These are phyloP conservation scores for Polydesmus complanatus DNA, from an alignment of 2,888 invertebrate genomes.

Conservation along the genomic window DNA sequence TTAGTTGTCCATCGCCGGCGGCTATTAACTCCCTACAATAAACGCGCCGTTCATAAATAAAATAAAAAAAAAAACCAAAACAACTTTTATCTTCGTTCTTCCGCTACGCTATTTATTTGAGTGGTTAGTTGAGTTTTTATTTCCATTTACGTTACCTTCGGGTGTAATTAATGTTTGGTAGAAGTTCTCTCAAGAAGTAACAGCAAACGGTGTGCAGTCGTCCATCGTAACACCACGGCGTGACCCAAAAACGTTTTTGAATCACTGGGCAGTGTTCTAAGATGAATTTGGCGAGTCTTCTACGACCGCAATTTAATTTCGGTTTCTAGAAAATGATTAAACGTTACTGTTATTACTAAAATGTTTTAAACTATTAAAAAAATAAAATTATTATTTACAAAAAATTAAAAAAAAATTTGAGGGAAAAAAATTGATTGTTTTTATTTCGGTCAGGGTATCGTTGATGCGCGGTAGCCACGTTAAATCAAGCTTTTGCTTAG, in stretches of 20 bases:
- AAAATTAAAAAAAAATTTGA: too few species aligned
- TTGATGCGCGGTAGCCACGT: too few species aligned
- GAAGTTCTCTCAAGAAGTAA: constrained; percentile 8
- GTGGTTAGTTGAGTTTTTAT: too few species aligned
- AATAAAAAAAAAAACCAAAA: background rate
- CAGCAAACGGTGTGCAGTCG: constrained; percentile 7
- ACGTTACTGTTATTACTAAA: background rate
- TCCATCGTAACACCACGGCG: constrained; percentile 10
- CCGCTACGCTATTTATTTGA: too few species aligned
- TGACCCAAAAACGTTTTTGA: constrained; percentile 3
- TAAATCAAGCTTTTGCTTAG: too few species aligned
- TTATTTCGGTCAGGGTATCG: too few species aligned
- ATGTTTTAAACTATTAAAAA: too few species aligned
- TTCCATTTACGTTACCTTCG: constrained; percentile 6
- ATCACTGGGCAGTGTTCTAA: constrained; percentile 8
- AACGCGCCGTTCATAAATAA: too few species aligned
- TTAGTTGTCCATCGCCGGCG: background rate
- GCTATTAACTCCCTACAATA: background rate
- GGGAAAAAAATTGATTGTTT: too few species aligned
- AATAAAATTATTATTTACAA: too few species aligned
- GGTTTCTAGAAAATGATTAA: constrained; percentile 5
- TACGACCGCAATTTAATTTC: background rate
- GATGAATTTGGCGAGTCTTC: constrained; percentile 6
- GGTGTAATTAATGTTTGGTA: constrained; percentile 11
- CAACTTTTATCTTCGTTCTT: background rate